phyloP scores from a whole-genome alignment of 2,797 vertebrate genomes.

The Dermochelys coriacea region DNA sequence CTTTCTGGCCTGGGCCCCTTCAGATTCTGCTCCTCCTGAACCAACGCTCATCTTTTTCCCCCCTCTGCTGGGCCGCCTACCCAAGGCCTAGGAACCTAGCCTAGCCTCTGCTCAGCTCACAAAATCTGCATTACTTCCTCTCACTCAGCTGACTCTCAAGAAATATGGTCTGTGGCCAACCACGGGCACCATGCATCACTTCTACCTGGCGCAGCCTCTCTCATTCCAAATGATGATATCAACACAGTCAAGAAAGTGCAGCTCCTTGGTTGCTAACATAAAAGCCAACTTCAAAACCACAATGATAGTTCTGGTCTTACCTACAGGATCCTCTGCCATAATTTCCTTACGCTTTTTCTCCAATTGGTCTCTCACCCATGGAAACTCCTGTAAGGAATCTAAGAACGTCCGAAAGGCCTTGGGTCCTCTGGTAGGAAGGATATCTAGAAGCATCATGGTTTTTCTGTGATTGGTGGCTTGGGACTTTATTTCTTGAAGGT shows the following conservation, averaged over 20 bases:
- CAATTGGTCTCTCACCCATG: slow-evolving; percentile 88
- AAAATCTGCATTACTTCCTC: not conserved
- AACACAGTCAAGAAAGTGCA: not conserved
- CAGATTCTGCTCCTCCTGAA: not conserved
- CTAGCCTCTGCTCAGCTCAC: not conserved
- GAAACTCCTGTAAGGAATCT: slow-evolving; percentile 88
- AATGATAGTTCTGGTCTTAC: slow-evolving; percentile 72
- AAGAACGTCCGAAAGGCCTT: slow-evolving; percentile 88
- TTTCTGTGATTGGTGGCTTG: slow-evolving; percentile 84
- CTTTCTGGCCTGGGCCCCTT: not conserved
- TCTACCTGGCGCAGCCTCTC: rapidly evolving
- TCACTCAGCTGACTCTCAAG: not conserved
- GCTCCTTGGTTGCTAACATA: not conserved
- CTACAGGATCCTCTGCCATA: slow-evolving; percentile 63
- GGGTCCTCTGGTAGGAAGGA: slow-evolving; percentile 90
- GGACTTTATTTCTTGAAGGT: slow-evolving; percentile 88
- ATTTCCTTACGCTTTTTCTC: slow-evolving; percentile 75
- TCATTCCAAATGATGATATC: not conserved
- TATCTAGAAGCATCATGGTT: slow-evolving; percentile 87
- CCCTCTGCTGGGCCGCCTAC: not conserved
- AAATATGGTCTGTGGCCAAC: not conserved
- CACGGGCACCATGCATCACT: not conserved
- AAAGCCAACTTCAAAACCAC: slow-evolving; percentile 12
- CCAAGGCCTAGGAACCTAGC: not conserved
- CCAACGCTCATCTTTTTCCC: not conserved